phyloP scores from a whole-genome alignment of 2,888 invertebrate genomes.

The Lithophane socia region DNA sequence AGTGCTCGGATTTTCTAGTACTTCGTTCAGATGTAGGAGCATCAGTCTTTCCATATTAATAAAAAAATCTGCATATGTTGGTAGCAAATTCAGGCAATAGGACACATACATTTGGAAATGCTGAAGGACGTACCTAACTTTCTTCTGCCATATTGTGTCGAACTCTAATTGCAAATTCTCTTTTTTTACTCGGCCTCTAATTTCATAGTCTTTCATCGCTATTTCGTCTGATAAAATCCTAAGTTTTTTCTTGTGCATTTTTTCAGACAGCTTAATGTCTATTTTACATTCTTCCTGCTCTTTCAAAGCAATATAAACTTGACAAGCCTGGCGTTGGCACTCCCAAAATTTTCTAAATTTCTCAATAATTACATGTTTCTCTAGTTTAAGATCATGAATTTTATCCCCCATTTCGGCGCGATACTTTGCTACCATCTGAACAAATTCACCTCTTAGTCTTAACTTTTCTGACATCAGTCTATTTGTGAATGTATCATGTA shows the following conservation, averaged over 20 bases:
- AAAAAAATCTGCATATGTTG: constrained; percentile 85
- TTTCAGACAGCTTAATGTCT: constrained; percentile 73
- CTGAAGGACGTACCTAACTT: constrained; percentile 82
- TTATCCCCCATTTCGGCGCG: constrained; percentile 66
- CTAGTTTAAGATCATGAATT: constrained; percentile 81
- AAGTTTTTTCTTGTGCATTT: constrained; percentile 78
- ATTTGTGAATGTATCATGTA: constrained; percentile 77
- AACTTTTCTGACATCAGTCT: constrained; percentile 75
- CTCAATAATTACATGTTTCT: constrained; percentile 83
- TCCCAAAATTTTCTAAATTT: constrained; percentile 79
- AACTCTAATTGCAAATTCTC: constrained; percentile 75
- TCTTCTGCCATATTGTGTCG: constrained; percentile 80
- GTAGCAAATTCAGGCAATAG: constrained; percentile 80
- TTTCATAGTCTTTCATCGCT: constrained; percentile 77
- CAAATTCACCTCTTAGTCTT: constrained; percentile 75
- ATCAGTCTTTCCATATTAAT: constrained; percentile 85
- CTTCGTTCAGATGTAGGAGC: constrained; percentile 82
- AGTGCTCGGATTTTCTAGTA: constrained; percentile 74
- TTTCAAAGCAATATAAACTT: constrained; percentile 84
- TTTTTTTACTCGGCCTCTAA: constrained; percentile 75
- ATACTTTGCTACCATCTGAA: constrained; percentile 71
- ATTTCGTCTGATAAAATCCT: constrained; percentile 74
- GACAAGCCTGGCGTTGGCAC: constrained; percentile 84
- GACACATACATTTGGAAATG: constrained; percentile 82
- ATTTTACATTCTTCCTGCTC: constrained; percentile 81